These are phyloP conservation scores for Lutjanus campechanus DNA, from an alignment of 2,797 vertebrate species.

Conservation along the genomic window DNA sequence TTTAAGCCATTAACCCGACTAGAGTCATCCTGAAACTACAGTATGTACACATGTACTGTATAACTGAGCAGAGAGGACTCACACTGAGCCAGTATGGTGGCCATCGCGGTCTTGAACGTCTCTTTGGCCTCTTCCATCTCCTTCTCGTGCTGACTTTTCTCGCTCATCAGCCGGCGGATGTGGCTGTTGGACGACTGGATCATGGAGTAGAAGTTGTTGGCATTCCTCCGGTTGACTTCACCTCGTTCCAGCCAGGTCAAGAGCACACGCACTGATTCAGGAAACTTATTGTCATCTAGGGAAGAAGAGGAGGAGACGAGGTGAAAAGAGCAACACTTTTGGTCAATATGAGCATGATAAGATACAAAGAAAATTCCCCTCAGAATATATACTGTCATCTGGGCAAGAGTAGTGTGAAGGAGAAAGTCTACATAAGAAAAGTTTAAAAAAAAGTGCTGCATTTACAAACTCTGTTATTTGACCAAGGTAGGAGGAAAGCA, in stretches of 20 bases:
- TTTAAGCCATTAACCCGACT: too few relatives aligned
- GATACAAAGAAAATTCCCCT: background rate
- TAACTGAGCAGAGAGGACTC: constrained; percentile 79
- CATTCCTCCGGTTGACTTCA: constrained; percentile 95
- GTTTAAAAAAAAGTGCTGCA: background rate
- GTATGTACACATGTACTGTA: background rate
- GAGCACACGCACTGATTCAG: constrained; percentile 92
- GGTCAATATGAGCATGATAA: constrained; percentile 2
- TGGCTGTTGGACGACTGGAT: constrained; percentile 97
- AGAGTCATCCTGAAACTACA: background rate
- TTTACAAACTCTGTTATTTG: constrained; percentile 26
- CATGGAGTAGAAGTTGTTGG: constrained; percentile 99
- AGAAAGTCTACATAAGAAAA: constrained; percentile 2
- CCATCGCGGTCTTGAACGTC: constrained; percentile 94
- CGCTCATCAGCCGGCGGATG: constrained; percentile 90
- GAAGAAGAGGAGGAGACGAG: background rate
- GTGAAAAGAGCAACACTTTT: background rate
- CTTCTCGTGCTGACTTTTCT: constrained; percentile 94
- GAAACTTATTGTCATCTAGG: constrained; percentile 92
- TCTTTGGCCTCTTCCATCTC: constrained; percentile 98
- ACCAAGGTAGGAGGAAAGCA: background rate
- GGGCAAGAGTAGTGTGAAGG: background rate
- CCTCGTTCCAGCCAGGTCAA: constrained; percentile 96
- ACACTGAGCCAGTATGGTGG: constrained; percentile 95
- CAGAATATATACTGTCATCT: background rate